phyloP scores from a whole-genome alignment of 2,888 invertebrate species.

The Leptinotarsa juncta region DNA sequence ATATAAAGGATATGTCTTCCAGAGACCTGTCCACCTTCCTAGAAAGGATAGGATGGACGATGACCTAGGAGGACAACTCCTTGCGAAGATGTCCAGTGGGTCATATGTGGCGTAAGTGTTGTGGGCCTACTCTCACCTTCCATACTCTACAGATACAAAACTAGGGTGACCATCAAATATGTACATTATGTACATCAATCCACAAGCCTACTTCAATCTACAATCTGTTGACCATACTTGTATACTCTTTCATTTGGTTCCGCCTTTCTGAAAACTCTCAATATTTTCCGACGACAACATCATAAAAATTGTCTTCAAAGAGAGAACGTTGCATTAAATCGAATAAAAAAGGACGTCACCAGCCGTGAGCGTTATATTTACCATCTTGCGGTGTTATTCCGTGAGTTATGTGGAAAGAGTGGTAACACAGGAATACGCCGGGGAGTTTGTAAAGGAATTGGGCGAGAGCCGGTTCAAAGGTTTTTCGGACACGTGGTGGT shows the following conservation, averaged over 20 bases:
- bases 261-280: neutral
- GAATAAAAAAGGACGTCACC: slow-evolving; percentile 29
- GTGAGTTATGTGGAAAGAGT: slow-evolving; percentile 33
- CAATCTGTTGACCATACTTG: neutral
- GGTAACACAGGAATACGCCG: slow-evolving; percentile 25
- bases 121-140: no score
- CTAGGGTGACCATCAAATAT: no score
- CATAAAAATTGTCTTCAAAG: slow-evolving; percentile 23
- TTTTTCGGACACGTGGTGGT: slow-evolving; percentile 61
- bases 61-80: no score
- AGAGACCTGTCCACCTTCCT: no score
- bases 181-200: no score
- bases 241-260: neutral
- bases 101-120: no score
- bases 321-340: slow-evolving; percentile 26
- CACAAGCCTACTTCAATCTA: no score
- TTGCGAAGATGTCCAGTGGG: no score
- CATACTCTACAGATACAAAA: no score
- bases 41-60: no score
- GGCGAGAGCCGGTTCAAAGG: slow-evolving; percentile 56
- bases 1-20: no score
- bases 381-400: slow-evolving; percentile 33
- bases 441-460: slow-evolving; percentile 45
- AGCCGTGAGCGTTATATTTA: slow-evolving; percentile 35
- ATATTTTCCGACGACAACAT: slow-evolving; percentile 1